Base-by-base conservation (phyloP, 2,888 invertebrate genomes). In the Tetragonula carbonaria region DNA sequence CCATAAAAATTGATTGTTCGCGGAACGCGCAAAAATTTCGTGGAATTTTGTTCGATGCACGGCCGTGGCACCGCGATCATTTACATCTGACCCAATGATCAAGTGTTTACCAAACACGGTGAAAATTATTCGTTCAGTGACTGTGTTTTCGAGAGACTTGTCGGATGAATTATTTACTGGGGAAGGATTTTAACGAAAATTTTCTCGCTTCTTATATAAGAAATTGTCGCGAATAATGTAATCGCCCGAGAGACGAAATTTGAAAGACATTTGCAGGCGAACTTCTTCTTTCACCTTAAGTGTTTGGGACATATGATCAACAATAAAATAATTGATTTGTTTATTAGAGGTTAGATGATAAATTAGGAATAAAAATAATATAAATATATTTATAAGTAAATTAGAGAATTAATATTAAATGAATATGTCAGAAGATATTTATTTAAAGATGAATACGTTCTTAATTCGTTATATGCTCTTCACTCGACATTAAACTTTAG, bases 51-150 rank as follows among this genome's bases (percentile, higher is more conserved):
- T 6, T 23, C 28, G 55, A 21, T n/a, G 11, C 63, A 21, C 50
- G n/a, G 16, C 38, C 23, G 23, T 66, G 8, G 50, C 4, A 14
- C 16, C 28, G 2, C 53, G 23, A 16, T 33, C 70, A 18, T 63
- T 51, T 65, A 28, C 28, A 38, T 63, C 8, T 16, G 16, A 55
- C 18, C 16, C 14, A 28, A 33, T 18, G 33, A 8, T 33, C 16
- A 18, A 23, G 11, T 21, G 11, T 38, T 55, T 18, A 16, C 4
- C n/a, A 45, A 45, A 11, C 21, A 18, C 57, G n/a, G 55, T 45
- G 57, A 28, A 78, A 78, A 80, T 82, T 74, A 82, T 80, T 66
- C 45, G 51, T 50, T 63, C 75, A 51, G 21, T 23, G 78, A n/a
- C 13, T 59, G 1, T 14, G 8, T 57, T 28, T 38, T 33, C 23